Conservation (phyloP, 2,888 invertebrate genomes). For the Nezara viridula region DNA sequence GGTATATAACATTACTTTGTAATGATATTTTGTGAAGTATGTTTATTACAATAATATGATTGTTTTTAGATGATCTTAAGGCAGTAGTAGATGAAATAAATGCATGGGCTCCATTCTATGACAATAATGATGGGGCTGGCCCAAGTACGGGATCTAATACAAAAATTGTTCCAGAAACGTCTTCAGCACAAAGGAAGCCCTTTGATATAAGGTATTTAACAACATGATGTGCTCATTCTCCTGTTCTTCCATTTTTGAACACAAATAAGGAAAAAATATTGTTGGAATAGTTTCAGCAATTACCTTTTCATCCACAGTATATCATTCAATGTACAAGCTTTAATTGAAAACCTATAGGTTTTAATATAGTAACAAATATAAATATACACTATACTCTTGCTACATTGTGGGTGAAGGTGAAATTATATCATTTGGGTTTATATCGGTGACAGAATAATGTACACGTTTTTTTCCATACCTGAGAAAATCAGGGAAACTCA, state of each 20-base stretch:
- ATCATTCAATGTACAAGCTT: too few relatives aligned
- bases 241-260: background rate
- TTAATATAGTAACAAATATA: too few relatives aligned
- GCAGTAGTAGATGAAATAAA: constrained; percentile 9
- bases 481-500: too few relatives aligned
- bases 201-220: constrained; percentile 39
- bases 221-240: background rate
- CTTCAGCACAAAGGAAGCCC: background rate
- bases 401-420: too few relatives aligned
- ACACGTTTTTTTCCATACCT: too few relatives aligned
- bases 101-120: constrained; percentile 54
- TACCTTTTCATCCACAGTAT: too few relatives aligned
- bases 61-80: constrained; percentile 40
- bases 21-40: background rate
- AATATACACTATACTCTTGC: too few relatives aligned
- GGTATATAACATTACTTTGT: constrained; percentile 11
- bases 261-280: too few relatives aligned
- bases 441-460: too few relatives aligned
- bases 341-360: too few relatives aligned
- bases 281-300: too few relatives aligned
- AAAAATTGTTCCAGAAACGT: background rate
- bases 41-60: background rate
- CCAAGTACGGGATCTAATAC: constrained; percentile 4
- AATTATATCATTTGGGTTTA: too few relatives aligned
- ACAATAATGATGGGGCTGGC: constrained; percentile 52